These are phyloP conservation scores for Sminthopsis crassicaudata DNA, from an alignment of 2,113 vertebrate species.

Conservation along the genomic window DNA sequence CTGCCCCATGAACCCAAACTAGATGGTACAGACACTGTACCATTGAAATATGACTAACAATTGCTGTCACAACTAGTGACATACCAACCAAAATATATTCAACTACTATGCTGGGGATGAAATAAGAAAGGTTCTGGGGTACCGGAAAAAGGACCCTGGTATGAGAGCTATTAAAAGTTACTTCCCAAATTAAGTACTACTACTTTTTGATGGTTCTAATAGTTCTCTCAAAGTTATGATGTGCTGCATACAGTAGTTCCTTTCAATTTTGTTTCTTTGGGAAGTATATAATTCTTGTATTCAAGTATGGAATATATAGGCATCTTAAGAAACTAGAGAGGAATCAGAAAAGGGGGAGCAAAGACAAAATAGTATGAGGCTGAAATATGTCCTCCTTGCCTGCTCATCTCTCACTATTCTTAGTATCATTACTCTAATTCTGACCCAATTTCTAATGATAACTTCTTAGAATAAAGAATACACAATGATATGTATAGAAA, in stretches of 20 bases:
- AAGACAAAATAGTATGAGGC: constrained; percentile 15
- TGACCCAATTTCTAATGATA: background rate
- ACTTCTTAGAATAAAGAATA: background rate
- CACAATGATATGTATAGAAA: background rate
- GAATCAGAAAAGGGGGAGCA: constrained; percentile 9
- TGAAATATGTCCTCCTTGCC: background rate
- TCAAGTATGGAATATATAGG: constrained; percentile 4
- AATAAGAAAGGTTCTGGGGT: constrained; percentile 3
- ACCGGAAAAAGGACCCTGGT: background rate
- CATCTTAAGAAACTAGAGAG: background rate
- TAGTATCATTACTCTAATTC: background rate
- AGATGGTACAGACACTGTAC: background rate
- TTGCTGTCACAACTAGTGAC: background rate
- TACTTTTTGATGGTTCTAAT: background rate
- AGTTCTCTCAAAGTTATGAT: constrained; percentile 7
- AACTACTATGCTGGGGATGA: background rate
- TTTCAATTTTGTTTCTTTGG: constrained; percentile 18
- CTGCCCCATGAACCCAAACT: background rate
- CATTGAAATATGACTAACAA: background rate
- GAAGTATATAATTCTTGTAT: constrained; percentile 15
- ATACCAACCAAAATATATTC: background rate
- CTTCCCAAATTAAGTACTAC: constrained; percentile 7
- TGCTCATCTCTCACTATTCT: background rate
- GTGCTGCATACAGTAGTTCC: background rate
- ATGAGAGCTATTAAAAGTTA: constrained; percentile 29